A percentile compares a stretch with the other conserved stretches of the same genome.
These are phyloP conservation scores for Automeris io DNA, from an alignment of 2,888 invertebrate genomes.

Conservation along the genomic window DNA sequence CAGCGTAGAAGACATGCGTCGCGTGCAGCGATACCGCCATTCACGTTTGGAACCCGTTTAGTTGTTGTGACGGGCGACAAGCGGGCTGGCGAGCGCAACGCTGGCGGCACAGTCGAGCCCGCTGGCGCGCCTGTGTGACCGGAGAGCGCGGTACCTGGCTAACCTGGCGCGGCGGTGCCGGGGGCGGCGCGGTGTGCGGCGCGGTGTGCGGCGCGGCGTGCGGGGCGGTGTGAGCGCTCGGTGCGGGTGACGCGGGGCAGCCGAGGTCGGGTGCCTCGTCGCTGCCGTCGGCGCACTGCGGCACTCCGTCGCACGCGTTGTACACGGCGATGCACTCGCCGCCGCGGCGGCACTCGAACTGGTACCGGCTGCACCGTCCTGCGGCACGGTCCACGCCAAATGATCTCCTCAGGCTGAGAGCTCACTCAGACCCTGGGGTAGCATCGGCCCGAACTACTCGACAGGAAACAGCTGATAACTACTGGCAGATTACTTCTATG, in stretches of 20 bases:
- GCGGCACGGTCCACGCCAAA: conserved; percentile 26
- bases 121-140: too few species aligned
- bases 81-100: too few species aligned
- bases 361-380: conserved; percentile 86
- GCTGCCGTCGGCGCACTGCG: conserved; percentile 93
- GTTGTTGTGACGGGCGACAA: too few species aligned
- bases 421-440: too few species aligned
- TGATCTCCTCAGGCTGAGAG: too few species aligned
- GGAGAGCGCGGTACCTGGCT: too few species aligned
- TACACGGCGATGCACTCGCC: conserved; percentile 96
- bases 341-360: conserved; percentile 90
- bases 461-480: too few species aligned
- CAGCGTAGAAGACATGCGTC: neutral
- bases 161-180: conserved; percentile 11
- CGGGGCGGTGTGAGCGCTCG: conserved; percentile 20
- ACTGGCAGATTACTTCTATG: too few species aligned
- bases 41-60: too few species aligned
- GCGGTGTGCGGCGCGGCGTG: conserved; percentile 13
- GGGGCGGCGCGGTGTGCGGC: conserved; percentile 16
- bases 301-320: conserved; percentile 96
- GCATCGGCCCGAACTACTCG: too few species aligned
- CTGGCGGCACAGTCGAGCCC: too few species aligned
- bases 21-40: neutral
- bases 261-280: conserved; percentile 92
- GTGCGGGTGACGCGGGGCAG: conserved; percentile 77